A percentile compares a stretch with the other conserved stretches of the same genome.
These are phyloP conservation scores for Protobothrops flavoviridis DNA, from an alignment of 2,113 vertebrate species.

Conservation along the genomic window DNA sequence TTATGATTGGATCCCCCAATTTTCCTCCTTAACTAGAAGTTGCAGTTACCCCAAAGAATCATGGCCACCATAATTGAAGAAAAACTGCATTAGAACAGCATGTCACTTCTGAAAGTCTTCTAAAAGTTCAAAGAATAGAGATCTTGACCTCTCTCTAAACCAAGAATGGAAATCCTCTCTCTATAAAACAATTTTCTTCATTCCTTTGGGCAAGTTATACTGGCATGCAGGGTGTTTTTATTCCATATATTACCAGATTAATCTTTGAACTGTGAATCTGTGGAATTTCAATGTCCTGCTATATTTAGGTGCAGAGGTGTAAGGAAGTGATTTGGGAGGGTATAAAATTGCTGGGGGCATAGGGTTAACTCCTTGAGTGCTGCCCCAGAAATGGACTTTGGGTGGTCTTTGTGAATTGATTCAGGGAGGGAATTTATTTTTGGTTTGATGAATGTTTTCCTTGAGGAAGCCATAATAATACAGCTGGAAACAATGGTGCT, in stretches of 20 bases:
- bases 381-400: not conserved
- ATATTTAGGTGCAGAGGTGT: not conserved
- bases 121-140: not conserved
- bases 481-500: not conserved
- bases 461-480: not conserved
- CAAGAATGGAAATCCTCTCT: not conserved
- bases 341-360: not conserved
- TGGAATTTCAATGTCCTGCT: not conserved
- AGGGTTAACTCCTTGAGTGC: not conserved
- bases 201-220: not conserved
- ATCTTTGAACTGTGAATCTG: not conserved
- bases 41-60: not conserved
- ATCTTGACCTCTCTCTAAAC: not conserved
- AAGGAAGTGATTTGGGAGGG: not conserved
- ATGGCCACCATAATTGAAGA: not conserved
- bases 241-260: not conserved
- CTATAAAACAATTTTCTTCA: not conserved
- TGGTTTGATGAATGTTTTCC: not conserved
- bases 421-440: not conserved
- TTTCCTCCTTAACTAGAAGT: not conserved
- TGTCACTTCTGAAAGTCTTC: not conserved
- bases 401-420: not conserved
- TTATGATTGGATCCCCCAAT: not conserved
- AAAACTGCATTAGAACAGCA: not conserved
- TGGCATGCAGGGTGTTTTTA: not conserved